Evolutionary conservation across 2,888 invertebrate species (phyloP).

Genomic region (Chymomyza procnemis): DNA sequence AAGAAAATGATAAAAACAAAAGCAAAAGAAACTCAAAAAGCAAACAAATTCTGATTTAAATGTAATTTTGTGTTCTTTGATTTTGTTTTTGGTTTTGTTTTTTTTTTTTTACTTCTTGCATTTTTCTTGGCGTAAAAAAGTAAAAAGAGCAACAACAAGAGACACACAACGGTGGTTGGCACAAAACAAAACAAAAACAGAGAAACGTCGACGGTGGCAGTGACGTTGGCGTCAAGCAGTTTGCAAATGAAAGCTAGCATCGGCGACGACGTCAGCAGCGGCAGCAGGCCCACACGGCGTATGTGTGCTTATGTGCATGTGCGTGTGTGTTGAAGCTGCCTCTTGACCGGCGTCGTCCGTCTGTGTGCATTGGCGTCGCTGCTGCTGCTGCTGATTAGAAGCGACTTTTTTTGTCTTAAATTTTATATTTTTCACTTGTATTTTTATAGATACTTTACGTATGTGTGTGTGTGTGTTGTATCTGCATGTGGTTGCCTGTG

Average conservation of each 20-base stretch:
- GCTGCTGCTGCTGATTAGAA: background rate
- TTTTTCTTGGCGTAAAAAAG: constrained; percentile 29
- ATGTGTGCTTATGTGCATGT: constrained; percentile 6
- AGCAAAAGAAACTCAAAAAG: constrained; percentile 25
- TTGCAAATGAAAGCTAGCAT: background rate
- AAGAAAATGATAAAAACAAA: constrained; percentile 40
- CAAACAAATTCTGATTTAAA: constrained; percentile 63
- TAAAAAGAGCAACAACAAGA: constrained; percentile 7
- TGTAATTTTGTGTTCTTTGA: constrained; percentile 50
- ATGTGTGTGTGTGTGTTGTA: too few species aligned
- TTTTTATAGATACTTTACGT: constrained; percentile 4
- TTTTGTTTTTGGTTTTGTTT: constrained; percentile 15
- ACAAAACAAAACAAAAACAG: constrained; percentile 36
- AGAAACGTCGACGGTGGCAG: constrained; percentile 11
- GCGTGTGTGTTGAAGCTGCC: background rate
- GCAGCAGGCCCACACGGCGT: constrained; percentile 26
- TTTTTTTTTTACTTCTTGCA: constrained; percentile 27
- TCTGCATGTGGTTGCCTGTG: too few species aligned
- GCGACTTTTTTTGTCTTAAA: constrained; percentile 18
- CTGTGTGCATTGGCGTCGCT: background rate
- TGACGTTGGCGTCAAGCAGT: background rate
- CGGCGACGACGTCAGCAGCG: constrained; percentile 3
- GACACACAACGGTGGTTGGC: constrained; percentile 9
- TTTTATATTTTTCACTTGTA: constrained; percentile 29
- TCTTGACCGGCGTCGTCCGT: background rate